A percentile compares a stretch with the other conserved stretches of the same genome.
Evolutionary conservation across 2,113 vertebrate genomes (phyloP).

Genomic region (Orthonyx spaldingii): DNA sequence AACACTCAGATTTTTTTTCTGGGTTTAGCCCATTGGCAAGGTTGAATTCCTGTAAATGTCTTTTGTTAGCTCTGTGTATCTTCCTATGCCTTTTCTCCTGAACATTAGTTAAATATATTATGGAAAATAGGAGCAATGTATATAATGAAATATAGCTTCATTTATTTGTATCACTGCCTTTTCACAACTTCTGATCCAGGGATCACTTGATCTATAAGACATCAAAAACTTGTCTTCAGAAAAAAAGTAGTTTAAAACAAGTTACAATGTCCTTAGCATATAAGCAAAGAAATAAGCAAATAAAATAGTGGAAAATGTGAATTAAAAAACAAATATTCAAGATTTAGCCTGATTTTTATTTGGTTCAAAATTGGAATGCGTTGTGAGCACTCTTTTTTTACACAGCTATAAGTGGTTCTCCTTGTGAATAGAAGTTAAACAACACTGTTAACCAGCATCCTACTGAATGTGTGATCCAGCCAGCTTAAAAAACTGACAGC

Average conservation of each 20-base stretch:
- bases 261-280: neutral
- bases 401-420: neutral
- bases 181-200: neutral
- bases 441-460: neutral
- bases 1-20: neutral
- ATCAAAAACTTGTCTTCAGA: neutral
- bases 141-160: neutral
- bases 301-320: neutral
- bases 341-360: neutral
- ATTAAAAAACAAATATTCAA: neutral
- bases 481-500: neutral
- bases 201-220: neutral
- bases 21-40: neutral
- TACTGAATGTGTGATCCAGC: neutral
- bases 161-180: neutral
- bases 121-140: neutral
- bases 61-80: neutral
- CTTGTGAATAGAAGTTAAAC: neutral
- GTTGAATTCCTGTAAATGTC: neutral
- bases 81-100: neutral
- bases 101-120: neutral
- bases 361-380: neutral
- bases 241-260: neutral
- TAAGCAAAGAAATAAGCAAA: neutral
- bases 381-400: neutral